phyloP scores from a whole-genome alignment of 2,113 vertebrate genomes.

The Hyperoodon ampullatus region DNA sequence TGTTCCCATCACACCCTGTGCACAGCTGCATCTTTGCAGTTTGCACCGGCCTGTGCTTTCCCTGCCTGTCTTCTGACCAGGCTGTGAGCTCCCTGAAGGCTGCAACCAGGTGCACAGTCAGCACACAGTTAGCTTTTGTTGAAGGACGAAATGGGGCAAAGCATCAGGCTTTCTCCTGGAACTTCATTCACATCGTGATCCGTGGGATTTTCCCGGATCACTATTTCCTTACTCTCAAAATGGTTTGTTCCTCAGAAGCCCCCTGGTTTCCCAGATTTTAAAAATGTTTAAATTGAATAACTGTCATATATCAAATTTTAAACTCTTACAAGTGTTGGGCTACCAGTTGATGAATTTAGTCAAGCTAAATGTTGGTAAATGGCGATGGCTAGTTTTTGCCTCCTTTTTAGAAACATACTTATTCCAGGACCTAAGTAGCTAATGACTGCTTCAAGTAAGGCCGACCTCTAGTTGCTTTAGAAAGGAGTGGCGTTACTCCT shows the following conservation, averaged over 20 bases:
- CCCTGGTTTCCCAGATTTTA: neutral
- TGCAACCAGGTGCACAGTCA: neutral
- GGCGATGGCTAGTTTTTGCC: neutral
- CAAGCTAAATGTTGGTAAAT: slow-evolving; percentile 1
- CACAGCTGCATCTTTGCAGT: too few species aligned
- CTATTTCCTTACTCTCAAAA: neutral
- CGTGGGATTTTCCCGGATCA: neutral
- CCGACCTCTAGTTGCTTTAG: slow-evolving; percentile 29
- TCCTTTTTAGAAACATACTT: neutral
- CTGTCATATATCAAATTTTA: neutral
- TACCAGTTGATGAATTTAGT: neutral
- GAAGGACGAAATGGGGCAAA: neutral
- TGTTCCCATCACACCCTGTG: neutral
- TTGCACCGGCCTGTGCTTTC: neutral
- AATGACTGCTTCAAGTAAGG: neutral
- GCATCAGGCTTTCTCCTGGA: neutral
- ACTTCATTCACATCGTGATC: neutral
- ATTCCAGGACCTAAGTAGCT: neutral
- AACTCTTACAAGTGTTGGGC: neutral
- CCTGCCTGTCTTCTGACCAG: neutral
- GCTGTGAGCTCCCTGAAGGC: neutral
- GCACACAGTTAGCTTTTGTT: neutral
- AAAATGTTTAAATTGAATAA: neutral
- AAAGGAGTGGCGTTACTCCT: neutral
- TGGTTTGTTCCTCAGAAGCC: slow-evolving; percentile 5